Evolutionary conservation across 2,797 vertebrate genomes (phyloP), one percentile per base, ranked within the genome.

Genomic region (Hylomyscus alleni): DNA sequence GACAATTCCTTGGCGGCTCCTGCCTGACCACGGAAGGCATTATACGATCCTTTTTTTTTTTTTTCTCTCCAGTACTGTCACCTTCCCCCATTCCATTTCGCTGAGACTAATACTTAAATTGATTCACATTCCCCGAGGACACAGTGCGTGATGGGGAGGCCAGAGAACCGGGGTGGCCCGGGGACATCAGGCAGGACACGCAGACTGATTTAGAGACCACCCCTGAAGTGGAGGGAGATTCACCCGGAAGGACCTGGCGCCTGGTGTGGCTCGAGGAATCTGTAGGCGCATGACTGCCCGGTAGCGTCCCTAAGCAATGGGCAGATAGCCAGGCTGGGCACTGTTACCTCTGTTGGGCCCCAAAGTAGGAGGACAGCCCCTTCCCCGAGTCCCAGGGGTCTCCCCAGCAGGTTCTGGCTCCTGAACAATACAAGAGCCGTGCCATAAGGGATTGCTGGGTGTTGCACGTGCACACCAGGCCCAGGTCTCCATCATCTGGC

Each of bases 51-150:
- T 91, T 93, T 95, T 93, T 95, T 80, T 94, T 96, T 94, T 91
- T 93, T 95, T 93, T 95, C 83, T 94, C 97, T 94, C 92, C 69
- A 29, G 82, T 72, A n/a, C 92, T 3, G 9, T 92, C 97, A 96
- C 95, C 97, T 97, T 96, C 97, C 96, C 96, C 97, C 95, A 97
- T 95, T 97, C 96, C 96, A 97, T 98, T 95, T 97, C 92, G 15
- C 97, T 95, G 95, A 97, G 97, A 97, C 97, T 98, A 97, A 97
- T 98, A 98, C 97, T 97, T 97, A 98, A 98, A 98, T 98, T 97
- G 97, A 98, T 98, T 98, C 97, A 97, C 97, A 97, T 97, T 97
- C 97, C 97, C 97, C 0, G 93, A 96, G 97, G 97, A 97, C 78
- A 31, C 89, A 31, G 94, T 1, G 0, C 95, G 52, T 86, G 95